phyloP scores from a whole-genome alignment of 2,113 vertebrate species.

The Rhadina sibilatrix region DNA sequence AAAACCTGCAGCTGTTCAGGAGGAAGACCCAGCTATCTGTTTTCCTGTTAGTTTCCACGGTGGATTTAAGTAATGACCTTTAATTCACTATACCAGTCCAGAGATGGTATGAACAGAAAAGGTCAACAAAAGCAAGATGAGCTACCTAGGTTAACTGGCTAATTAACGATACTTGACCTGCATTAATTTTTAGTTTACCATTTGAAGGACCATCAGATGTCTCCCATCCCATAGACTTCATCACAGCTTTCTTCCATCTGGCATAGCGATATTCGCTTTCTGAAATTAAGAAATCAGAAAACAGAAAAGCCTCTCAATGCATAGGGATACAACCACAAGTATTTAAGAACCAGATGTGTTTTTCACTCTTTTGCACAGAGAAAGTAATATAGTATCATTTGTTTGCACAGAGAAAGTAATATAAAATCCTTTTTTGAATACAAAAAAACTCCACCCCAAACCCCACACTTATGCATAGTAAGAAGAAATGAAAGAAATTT shows the following conservation, averaged over 20 bases:
- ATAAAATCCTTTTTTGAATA: not conserved
- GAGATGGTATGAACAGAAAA: not conserved
- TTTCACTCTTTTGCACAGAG: not conserved
- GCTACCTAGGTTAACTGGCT: not conserved
- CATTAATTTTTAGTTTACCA: constrained; percentile 53
- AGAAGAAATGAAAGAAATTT: not conserved
- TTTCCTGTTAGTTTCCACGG: not conserved
- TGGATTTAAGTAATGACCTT: not conserved
- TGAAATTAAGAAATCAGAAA: constrained; percentile 54
- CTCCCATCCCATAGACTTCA: constrained; percentile 94
- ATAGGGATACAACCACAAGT: not conserved
- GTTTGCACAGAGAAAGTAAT: not conserved
- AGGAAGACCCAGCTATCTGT: not conserved
- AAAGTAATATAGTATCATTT: not conserved
- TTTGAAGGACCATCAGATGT: constrained; percentile 76
- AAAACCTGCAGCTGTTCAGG: not conserved
- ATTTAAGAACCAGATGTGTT: not conserved
- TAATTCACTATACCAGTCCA: not conserved
- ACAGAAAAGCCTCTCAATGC: not conserved
- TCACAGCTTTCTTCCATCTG: constrained; percentile 96
- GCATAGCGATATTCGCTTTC: constrained; percentile 93
- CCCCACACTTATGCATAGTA: not conserved
- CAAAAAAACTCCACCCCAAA: not conserved
- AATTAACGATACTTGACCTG: not conserved
- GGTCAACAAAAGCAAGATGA: not conserved